A percentile compares a stretch with the other conserved stretches of the same genome.
Conservation (phyloP, 2,888 invertebrate species). For the Sesamia inferens region DNA sequence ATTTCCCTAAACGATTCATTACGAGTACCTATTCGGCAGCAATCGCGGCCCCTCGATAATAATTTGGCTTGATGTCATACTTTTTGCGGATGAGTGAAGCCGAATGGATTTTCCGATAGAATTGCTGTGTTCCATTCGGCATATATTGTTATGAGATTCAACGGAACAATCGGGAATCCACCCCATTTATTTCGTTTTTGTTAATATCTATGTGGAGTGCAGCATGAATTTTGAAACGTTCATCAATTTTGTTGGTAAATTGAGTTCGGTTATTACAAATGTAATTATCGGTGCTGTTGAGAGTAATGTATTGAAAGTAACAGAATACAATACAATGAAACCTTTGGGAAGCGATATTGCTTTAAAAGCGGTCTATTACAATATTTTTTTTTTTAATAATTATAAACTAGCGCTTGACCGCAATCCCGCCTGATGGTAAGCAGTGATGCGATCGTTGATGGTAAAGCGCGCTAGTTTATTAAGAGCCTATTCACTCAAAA, state of each 20-base stretch:
- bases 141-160: constrained; percentile 74
- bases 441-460: too few relatives aligned
- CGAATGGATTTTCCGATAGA: constrained; percentile 87
- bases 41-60: constrained; percentile 77
- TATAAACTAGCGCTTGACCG: too few relatives aligned
- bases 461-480: too few relatives aligned
- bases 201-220: constrained; percentile 60
- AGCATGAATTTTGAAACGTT: constrained; percentile 62
- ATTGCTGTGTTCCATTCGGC: constrained; percentile 79
- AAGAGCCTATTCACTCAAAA: too few relatives aligned
- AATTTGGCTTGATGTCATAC: constrained; percentile 86
- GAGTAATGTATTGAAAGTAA: constrained; percentile 38
- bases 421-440: too few relatives aligned
- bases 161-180: constrained; percentile 78
- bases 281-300: constrained; percentile 35
- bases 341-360: constrained; percentile 3
- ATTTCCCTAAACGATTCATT: constrained; percentile 68
- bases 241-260: constrained; percentile 59
- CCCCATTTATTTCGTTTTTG: constrained; percentile 76
- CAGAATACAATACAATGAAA: constrained; percentile 4
- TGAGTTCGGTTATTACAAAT: constrained; percentile 36
- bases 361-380: constrained; percentile 1
- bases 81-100: constrained; percentile 84
- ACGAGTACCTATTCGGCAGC: constrained; percentile 68
- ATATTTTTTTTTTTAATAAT: too few relatives aligned